Base-by-base conservation (phyloP, 2,797 vertebrate genomes). In the Siniperca undulata region DNA sequence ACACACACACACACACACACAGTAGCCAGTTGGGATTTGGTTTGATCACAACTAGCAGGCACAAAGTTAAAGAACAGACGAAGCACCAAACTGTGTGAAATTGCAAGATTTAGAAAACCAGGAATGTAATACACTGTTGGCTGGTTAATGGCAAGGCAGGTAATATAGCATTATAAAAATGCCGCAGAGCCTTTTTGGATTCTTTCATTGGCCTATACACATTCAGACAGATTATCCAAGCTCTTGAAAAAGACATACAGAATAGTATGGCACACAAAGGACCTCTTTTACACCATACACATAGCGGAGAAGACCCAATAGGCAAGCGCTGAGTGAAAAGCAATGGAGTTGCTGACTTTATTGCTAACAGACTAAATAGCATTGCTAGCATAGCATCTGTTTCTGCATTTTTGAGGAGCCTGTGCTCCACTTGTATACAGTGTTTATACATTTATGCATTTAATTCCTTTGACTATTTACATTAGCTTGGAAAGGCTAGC, bases 221-320 rank as follows among this genome's bases (percentile, higher is more conserved):
- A 74, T 66, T 81, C 52, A 84, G n/a, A 74, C 61, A 67, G 24
- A 75, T 74, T 6, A 71, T 62, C 53, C 19, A 24, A 19, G 55
- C 44, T 66, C 55, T 71, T 77, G 48, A 65, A 66, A 78, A 83
- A 77, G 40, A 75, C n/a, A 34, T 34, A 59, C 13, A 5, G 44
- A 76, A 67, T 34, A 50, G 14, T 55, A 58, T 44, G 58, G 27
- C 3, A 1, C 52, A 81, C 70, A 82, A 80, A 81, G 44, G 10
- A 27, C 24, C 46, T 71, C 44, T 77, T 80, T 76, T 36, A 70
- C 24, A 69, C 50, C 6, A 5, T 24, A 40, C 17, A 56, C 42
- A 46, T 42, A 50, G 38, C 53, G 10, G 27, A 74, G 30, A 70
- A 65, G 13, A 77, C 38, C 27, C 46, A 78, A 36, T 19, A 70